Evolutionary conservation across 1,140 invertebrate species (phyloP).

Genomic region (Philaenus spumarius): DNA sequence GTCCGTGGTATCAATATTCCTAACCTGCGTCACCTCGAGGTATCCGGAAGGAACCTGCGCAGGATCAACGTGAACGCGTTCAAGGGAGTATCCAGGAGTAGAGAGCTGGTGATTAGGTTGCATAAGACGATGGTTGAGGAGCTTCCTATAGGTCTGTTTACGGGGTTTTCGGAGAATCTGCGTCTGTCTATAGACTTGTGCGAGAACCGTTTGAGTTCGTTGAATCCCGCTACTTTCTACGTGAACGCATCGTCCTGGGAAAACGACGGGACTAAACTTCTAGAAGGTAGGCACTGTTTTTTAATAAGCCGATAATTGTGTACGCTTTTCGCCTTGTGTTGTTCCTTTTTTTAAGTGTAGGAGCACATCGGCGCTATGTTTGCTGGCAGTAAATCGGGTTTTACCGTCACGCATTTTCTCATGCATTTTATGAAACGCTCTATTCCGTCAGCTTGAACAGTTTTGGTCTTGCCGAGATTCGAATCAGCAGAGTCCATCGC

Average conservation of each 20-base stretch:
- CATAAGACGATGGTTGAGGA: slow-evolving; percentile 65
- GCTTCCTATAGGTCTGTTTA: slow-evolving; percentile 69
- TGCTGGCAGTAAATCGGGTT: too few species aligned
- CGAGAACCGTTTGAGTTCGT: slow-evolving; percentile 69
- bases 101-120: slow-evolving; percentile 68
- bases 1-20: slow-evolving; percentile 47
- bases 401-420: too few species aligned
- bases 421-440: too few species aligned
- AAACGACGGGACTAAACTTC: slow-evolving; percentile 70
- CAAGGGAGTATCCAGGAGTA: slow-evolving; percentile 44
- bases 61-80: slow-evolving; percentile 64
- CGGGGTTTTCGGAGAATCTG: slow-evolving; percentile 58
- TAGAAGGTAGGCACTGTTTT: slow-evolving; percentile 54
- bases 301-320: too few species aligned
- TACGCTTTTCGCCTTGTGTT: too few species aligned
- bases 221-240: slow-evolving; percentile 79
- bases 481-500: too few species aligned
- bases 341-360: too few species aligned
- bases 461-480: too few species aligned
- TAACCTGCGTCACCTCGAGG: slow-evolving; percentile 72
- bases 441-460: too few species aligned
- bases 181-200: slow-evolving; percentile 74
- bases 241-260: slow-evolving; percentile 79
- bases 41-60: slow-evolving; percentile 63
- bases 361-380: too few species aligned